These are phyloP conservation scores for Megalurothrips usitatus DNA, from an alignment of 2,888 invertebrate species.

Conservation along the genomic window DNA sequence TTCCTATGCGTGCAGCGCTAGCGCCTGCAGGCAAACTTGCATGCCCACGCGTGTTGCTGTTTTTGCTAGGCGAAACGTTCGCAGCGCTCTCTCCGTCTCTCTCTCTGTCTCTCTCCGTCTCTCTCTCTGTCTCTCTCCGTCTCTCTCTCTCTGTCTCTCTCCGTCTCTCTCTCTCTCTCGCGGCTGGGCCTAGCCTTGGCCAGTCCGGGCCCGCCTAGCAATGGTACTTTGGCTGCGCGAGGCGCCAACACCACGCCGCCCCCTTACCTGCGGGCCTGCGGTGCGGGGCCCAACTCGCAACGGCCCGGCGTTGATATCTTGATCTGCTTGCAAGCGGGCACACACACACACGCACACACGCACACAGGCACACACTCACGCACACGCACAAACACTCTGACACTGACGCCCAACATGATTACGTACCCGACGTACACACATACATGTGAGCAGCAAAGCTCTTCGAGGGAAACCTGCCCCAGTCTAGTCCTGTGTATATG, in stretches of 20 bases:
- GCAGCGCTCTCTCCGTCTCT: neutral
- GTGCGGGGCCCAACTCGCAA: neutral
- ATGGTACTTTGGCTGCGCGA: no score
- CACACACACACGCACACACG: neutral
- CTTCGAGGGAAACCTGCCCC: neutral
- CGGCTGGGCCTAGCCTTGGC: neutral
- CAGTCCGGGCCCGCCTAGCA: no score
- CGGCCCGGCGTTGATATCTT: conserved; percentile 5
- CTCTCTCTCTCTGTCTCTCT: neutral
- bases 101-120: neutral
- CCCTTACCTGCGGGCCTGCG: neutral
- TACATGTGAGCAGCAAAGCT: no score
- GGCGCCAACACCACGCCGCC: no score
- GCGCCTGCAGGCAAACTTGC: no score
- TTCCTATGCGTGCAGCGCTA: no score
- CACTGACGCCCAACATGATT: neutral
- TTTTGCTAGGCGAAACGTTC: neutral
- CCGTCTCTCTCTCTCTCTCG: neutral
- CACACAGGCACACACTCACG: neutral
- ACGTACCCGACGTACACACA: neutral
- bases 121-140: neutral
- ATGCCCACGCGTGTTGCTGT: no score
- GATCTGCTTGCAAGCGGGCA: neutral
- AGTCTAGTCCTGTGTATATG: neutral
- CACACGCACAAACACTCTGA: neutral